phyloP scores from a whole-genome alignment of 2,113 vertebrate genomes.

The Pangasianodon gigas region DNA sequence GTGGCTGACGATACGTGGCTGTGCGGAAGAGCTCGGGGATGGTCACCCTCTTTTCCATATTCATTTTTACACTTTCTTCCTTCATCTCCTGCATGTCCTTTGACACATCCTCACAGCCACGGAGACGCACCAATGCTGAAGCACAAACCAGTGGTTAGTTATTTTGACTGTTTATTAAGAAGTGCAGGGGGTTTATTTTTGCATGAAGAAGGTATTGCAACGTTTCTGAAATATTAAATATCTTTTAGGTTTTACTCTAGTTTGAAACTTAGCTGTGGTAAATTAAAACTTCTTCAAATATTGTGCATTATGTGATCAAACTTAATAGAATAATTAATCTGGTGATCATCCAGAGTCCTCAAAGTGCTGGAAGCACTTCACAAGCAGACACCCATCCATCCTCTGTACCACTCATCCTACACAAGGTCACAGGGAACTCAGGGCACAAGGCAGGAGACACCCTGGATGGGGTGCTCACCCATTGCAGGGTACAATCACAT shows the following conservation, averaged over 20 bases:
- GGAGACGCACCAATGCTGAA: conserved; percentile 84
- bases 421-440: too few species aligned
- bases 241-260: background rate
- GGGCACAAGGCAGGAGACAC: too few species aligned
- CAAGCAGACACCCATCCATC: too few species aligned
- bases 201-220: background rate
- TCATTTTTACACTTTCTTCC: conserved; percentile 88
- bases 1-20: conserved; percentile 80
- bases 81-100: conserved; percentile 93
- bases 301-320: background rate
- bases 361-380: too few species aligned
- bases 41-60: conserved; percentile 85
- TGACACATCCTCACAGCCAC: conserved; percentile 81
- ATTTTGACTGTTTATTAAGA: background rate
- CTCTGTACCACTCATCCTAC: too few species aligned
- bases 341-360: background rate
- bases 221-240: background rate
- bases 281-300: background rate
- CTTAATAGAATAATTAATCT: background rate
- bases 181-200: background rate
- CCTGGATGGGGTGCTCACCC: too few species aligned
- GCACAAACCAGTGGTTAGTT: background rate
- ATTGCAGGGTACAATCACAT: too few species aligned
- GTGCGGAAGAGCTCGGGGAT: conserved; percentile 85
- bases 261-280: background rate